Percentiles rank a stretch among this genome's conserved stretches.
Conservation (phyloP, 2,113 vertebrate species). For the Paracyprichromis sp. region DNA sequence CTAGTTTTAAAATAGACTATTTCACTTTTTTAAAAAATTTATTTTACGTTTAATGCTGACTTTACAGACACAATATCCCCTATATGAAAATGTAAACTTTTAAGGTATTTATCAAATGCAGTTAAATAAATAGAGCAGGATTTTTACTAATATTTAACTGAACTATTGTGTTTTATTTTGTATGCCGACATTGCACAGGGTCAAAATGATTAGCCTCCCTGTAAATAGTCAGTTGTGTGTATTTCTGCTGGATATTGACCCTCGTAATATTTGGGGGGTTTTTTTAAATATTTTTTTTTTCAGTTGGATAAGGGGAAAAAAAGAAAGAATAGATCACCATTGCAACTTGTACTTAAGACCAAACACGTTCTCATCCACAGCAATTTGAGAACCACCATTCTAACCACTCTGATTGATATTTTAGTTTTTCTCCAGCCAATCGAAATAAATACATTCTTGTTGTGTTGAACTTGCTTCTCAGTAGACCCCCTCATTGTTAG, state of each 20-base stretch:
- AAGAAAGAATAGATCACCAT: not conserved
- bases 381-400: not conserved
- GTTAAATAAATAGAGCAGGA: not conserved
- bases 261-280: accelerated
- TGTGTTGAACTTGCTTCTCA: not conserved
- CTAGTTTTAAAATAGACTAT: not conserved
- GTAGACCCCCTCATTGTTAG: not conserved
- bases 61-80: not conserved
- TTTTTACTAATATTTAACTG: not conserved
- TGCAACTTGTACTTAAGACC: not conserved
- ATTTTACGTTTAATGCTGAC: not conserved
- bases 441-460: not conserved
- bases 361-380: not conserved
- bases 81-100: not conserved
- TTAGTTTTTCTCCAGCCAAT: not conserved
- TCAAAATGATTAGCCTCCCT: not conserved
- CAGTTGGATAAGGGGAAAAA: not conserved
- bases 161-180: not conserved
- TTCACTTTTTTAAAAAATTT: accelerated
- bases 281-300: accelerated
- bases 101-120: not conserved
- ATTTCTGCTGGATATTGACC: not conserved
- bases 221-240: not conserved
- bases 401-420: not conserved
- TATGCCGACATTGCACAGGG: not conserved